Percentiles rank a stretch among this genome's conserved stretches.
These are phyloP conservation scores for Malacoraja senta DNA, from an alignment of 2,797 vertebrate genomes.

Conservation along the genomic window DNA sequence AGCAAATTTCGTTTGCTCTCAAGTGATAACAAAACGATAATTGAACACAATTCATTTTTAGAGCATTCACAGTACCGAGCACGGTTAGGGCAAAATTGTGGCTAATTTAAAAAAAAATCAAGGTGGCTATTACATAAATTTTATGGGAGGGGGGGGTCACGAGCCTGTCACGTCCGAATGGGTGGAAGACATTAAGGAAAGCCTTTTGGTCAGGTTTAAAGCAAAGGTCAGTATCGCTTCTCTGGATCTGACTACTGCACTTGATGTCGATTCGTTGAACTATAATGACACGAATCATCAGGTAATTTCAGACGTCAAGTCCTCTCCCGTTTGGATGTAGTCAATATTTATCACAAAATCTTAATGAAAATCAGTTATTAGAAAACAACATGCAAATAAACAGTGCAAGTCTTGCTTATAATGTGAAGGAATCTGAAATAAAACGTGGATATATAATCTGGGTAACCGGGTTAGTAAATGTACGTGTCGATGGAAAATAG, in stretches of 20 bases:
- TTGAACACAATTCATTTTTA: background rate
- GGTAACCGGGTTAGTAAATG: background rate
- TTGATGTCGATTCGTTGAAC: conserved; percentile 28
- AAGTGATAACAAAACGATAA: background rate
- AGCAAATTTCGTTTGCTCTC: conserved; percentile 9
- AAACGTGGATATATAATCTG: background rate
- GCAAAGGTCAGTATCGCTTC: background rate
- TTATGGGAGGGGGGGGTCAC: background rate
- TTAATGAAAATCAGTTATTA: background rate
- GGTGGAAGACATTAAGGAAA: background rate
- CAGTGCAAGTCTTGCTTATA: background rate
- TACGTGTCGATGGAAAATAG: background rate
- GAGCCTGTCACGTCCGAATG: background rate
- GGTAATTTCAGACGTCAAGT: background rate
- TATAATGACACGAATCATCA: background rate
- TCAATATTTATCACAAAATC: background rate
- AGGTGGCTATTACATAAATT: background rate
- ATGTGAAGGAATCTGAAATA: background rate
- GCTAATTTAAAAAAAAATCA: background rate
- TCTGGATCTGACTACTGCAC: background rate
- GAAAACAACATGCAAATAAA: background rate
- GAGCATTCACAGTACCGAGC: background rate
- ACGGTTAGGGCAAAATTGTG: background rate
- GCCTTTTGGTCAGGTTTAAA: background rate
- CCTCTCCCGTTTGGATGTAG: background rate